Conservation (phyloP, 2,797 vertebrate genomes). For the Passerculus sandwichensis region DNA sequence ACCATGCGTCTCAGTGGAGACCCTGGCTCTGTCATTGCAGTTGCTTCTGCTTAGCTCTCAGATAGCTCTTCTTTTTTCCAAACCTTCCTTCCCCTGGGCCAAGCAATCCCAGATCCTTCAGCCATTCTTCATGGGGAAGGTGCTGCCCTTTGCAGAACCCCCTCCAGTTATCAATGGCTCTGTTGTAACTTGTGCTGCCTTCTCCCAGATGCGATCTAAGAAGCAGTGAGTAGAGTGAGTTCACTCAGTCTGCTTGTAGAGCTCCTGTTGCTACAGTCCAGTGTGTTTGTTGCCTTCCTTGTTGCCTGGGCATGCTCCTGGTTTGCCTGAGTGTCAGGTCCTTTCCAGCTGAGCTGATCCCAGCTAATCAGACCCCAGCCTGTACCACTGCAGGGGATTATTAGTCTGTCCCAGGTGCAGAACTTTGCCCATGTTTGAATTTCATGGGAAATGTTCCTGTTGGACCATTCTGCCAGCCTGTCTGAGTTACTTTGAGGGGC, state of each 20-base stretch:
- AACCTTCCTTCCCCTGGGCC: not conserved
- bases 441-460: not conserved
- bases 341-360: not conserved
- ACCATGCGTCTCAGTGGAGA: not conserved
- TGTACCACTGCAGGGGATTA: not conserved
- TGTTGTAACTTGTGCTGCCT: not conserved
- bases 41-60: not conserved
- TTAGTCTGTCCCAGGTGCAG: not conserved
- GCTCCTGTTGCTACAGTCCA: not conserved
- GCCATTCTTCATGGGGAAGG: not conserved
- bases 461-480: not conserved
- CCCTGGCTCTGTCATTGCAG: not conserved
- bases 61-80: not conserved
- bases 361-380: not conserved
- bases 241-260: not conserved
- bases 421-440: not conserved
- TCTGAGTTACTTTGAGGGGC: not conserved
- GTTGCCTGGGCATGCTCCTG: not conserved
- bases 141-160: not conserved
- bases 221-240: accelerated
- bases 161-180: accelerated
- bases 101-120: not conserved
- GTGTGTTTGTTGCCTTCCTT: not conserved
- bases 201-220: not conserved
- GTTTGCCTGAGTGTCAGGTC: not conserved